Conservation (phyloP, 2,888 invertebrate species). For the Eustalomyia histrio region DNA sequence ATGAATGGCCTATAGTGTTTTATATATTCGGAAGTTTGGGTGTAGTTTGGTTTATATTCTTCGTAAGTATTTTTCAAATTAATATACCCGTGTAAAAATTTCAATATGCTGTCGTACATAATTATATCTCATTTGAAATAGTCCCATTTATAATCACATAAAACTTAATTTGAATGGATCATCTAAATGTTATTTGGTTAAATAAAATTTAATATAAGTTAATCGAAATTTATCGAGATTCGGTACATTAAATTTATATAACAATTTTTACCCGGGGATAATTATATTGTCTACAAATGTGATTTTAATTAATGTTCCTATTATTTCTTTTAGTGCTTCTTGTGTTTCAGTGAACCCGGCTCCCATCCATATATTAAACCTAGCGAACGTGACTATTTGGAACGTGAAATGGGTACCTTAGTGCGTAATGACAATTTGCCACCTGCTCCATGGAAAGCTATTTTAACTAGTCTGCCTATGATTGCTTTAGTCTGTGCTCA, state of each 20-base stretch:
- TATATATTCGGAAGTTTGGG: conserved; percentile 90
- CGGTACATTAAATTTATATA: no score
- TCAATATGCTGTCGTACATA: no score
- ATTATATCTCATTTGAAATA: no score
- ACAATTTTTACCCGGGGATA: no score
- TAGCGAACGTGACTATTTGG: conserved; percentile 84
- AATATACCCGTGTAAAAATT: no score
- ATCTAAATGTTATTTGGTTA: no score
- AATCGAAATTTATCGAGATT: no score
- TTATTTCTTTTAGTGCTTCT: conserved; percentile 79
- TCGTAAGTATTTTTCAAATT: conserved; percentile 81
- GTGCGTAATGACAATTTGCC: conserved; percentile 81
- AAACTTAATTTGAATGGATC: no score
- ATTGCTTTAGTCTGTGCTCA: conserved; percentile 89
- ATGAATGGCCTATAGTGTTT: conserved; percentile 89
- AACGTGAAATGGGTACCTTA: conserved; percentile 83
- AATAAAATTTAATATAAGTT: no score
- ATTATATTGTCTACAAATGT: no score
- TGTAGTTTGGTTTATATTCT: conserved; percentile 86
- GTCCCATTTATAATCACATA: no score
- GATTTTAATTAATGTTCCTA: neutral
- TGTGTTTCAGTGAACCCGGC: conserved; percentile 85
- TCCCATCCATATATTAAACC: conserved; percentile 88
- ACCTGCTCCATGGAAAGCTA: conserved; percentile 86
- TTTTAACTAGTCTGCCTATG: conserved; percentile 85